Base-by-base conservation (phyloP, 2,888 invertebrate genomes). In the Polietes domitor region DNA sequence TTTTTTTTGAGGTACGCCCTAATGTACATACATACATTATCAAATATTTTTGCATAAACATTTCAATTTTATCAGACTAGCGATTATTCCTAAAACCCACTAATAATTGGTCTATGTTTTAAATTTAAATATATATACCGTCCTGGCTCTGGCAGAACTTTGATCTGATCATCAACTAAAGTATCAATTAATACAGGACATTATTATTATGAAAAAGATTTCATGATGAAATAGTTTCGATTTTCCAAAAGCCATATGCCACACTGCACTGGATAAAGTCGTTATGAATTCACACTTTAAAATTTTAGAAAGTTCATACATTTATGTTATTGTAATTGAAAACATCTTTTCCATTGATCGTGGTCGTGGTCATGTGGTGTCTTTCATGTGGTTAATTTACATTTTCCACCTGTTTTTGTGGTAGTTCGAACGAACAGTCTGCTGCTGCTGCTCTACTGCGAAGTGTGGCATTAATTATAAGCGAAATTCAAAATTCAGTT, bases 271-370 rank as follows among this genome's bases (percentile, higher is more conserved):
- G 17, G 17, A 53, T 12, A 41, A 68, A 47, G 47, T 47, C 12
- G 26, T 55, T 77, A n/a, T 10, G 7, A 26, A 17, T 17, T 71
- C 3, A 28, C 26, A 47, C n/a, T 68, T 26, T 32, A 37, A 74
- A 7, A 77, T 37, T 83, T 76, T 83, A 58, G 79, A 79, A 82
- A 79, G 82, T 83, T 24, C 41, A 68, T 68, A 68, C 43, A 68
- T 43, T 43, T 19, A 17, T 68, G 68, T 82, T 72, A 65, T 65
- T 79, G 68, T 68, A 24, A 24, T 17, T 68, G 43, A 21, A 65
- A 24, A 68, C 68, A 68, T 68, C 68, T 68, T 68, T n/a, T 24
- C 41, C 41, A 68, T 12, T 12, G 12, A 15, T 43, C 12, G 43
- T 68, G 24, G 68, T 24, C 1, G 68, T 43, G 6, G 7, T 63